Conservation (phyloP, 2,888 invertebrate genomes). For the Sarcophaga variegata region DNA sequence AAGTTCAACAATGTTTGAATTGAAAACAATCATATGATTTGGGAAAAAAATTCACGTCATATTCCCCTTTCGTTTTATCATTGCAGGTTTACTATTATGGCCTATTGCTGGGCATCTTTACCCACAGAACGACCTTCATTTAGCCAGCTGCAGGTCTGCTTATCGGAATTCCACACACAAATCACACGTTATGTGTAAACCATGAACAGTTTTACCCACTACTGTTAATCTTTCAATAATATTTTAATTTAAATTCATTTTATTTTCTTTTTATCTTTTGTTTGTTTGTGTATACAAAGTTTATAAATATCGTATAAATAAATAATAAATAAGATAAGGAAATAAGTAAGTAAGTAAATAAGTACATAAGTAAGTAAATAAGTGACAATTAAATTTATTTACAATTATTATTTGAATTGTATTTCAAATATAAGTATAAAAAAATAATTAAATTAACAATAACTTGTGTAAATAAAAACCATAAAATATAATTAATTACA, state of each 20-base stretch:
- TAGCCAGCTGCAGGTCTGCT: slow-evolving; percentile 90
- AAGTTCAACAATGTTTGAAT: too few relatives aligned
- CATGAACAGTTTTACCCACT: slow-evolving; percentile 32
- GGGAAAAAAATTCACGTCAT: too few relatives aligned
- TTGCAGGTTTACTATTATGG: slow-evolving; percentile 92
- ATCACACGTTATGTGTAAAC: slow-evolving; percentile 91
- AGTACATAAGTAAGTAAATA: too few relatives aligned
- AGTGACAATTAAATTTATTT: neutral
- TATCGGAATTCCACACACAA: slow-evolving; percentile 93
- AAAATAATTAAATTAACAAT: neutral
- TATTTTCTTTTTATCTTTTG: neutral
- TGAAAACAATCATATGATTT: too few relatives aligned
- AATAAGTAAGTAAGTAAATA: neutral
- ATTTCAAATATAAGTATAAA: neutral
- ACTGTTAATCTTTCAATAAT: slow-evolving; percentile 57
- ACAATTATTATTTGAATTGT: neutral
- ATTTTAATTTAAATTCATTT: slow-evolving; percentile 23
- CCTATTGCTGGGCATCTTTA: slow-evolving; percentile 95
- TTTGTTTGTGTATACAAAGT: slow-evolving; percentile 43
- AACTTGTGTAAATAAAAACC: slow-evolving; percentile 59
- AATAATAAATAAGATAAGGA: neutral
- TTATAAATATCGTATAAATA: slow-evolving; percentile 28
- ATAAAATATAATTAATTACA: slow-evolving; percentile 3
- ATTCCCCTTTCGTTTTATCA: slow-evolving; percentile 16
- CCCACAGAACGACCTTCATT: slow-evolving; percentile 92